Evolutionary conservation across 1,140 invertebrate species (phyloP).

Genomic region (Hirudo medicinalis): DNA sequence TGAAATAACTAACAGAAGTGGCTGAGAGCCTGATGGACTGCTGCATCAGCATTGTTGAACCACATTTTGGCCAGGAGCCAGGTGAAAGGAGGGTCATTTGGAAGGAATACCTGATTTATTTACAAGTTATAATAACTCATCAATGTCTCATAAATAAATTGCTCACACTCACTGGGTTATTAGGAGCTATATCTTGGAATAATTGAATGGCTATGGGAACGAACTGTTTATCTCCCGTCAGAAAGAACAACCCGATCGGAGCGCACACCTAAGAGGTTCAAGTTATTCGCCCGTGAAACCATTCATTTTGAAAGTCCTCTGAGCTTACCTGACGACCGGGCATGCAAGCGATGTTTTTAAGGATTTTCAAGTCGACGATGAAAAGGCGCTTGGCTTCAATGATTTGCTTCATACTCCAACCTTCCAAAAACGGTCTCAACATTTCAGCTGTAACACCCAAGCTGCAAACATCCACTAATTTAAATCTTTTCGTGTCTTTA

Average conservation of each 20-base stretch:
- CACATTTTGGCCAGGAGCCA: conserved; percentile 45
- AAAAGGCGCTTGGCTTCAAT: conserved; percentile 42
- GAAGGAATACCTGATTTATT: conserved; percentile 38
- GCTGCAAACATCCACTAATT: conserved; percentile 25
- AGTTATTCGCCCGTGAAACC: too few relatives aligned
- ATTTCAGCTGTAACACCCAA: conserved; percentile 41
- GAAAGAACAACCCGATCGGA: conserved; percentile 43
- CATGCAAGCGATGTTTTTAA: conserved; percentile 35
- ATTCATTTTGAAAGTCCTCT: not conserved
- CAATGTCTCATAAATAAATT: not conserved
- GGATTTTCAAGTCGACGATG: conserved; percentile 41
- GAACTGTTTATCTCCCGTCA: conserved; percentile 38
- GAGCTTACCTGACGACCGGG: conserved; percentile 29
- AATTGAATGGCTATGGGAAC: conserved; percentile 45
- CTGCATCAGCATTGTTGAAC: conserved; percentile 43
- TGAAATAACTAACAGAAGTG: conserved; percentile 18
- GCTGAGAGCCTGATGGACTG: conserved; percentile 20
- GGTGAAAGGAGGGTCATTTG: conserved; percentile 38
- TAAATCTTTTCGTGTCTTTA: not conserved
- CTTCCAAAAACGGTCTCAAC: conserved; percentile 41
- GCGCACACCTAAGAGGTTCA: conserved; percentile 35
- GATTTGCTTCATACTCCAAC: conserved; percentile 37
- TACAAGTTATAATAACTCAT: too few relatives aligned
- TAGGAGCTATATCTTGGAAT: conserved; percentile 37
- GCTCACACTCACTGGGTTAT: conserved; percentile 43